These are phyloP conservation scores for Palloptera scutellata DNA, from an alignment of 2,888 invertebrate species.

Conservation along the genomic window DNA sequence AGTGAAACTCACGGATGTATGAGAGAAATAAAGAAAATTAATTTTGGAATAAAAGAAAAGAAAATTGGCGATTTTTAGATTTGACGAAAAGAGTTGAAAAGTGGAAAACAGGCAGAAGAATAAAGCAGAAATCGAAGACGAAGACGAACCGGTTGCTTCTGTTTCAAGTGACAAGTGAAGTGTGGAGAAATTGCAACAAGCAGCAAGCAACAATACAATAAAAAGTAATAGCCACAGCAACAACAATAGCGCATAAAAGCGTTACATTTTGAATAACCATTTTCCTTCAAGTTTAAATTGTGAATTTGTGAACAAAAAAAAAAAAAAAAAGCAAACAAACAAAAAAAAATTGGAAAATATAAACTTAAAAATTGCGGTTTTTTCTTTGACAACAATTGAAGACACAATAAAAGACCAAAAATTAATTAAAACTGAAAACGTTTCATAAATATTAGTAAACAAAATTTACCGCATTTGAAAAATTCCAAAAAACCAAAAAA, in stretches of 20 bases:
- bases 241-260: constrained; percentile 17
- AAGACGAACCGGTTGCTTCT: neutral
- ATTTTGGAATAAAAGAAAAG: constrained; percentile 29
- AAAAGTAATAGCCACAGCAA: constrained; percentile 21
- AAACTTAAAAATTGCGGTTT: no score
- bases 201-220: constrained; percentile 24
- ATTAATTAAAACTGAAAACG: no score
- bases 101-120: constrained; percentile 26
- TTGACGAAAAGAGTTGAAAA: constrained; percentile 38
- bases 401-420: no score
- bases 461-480: no score
- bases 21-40: neutral
- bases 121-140: neutral
- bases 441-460: no score
- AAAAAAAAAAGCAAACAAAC: no score
- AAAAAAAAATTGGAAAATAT: no score
- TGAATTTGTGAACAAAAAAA: no score
- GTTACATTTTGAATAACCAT: neutral
- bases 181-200: constrained; percentile 4
- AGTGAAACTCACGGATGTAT: no score
- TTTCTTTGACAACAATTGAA: no score
- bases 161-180: neutral
- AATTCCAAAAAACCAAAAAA: no score
- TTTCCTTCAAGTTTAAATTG: no score
- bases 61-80: constrained; percentile 18